Percentiles rank a stretch among this genome's conserved stretches.
Evolutionary conservation across 2,113 vertebrate genomes (phyloP).

Genomic region (Ellobius talpinus): DNA sequence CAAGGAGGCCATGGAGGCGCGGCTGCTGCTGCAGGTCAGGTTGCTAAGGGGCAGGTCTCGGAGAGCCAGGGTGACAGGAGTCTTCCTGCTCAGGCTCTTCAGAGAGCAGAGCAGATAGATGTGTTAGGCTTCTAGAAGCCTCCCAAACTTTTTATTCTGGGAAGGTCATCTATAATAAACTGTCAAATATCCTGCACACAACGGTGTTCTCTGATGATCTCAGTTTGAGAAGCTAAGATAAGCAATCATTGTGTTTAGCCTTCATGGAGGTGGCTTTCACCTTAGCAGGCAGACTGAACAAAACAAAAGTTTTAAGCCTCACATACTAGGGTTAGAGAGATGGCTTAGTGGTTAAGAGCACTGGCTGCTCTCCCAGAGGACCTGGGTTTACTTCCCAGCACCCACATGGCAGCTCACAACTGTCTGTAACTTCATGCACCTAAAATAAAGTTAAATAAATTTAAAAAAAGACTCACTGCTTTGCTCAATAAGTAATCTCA

Average conservation of each 20-base stretch:
- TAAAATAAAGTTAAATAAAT: too few species aligned
- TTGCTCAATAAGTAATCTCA: neutral
- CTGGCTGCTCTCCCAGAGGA: too few species aligned
- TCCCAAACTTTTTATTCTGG: neutral
- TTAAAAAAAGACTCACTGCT: too few species aligned
- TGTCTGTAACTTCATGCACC: too few species aligned
- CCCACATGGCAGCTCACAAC: too few species aligned
- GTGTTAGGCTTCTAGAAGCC: neutral
- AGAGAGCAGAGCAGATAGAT: fast-evolving
- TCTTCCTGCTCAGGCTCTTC: fast-evolving
- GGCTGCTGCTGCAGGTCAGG: conserved; percentile 95
- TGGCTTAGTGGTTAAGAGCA: too few species aligned
- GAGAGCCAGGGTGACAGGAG: neutral
- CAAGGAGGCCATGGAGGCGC: conserved; percentile 97
- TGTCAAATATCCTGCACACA: neutral
- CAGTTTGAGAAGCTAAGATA: neutral
- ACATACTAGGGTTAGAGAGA: too few species aligned
- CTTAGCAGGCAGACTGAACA: neutral
- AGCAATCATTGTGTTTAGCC: fast-evolving
- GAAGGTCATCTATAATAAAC: neutral
- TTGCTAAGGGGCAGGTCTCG: neutral
- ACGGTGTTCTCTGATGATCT: too few species aligned
- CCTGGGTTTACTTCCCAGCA: too few species aligned
- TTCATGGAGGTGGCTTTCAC: neutral
- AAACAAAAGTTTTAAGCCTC: neutral